Base-by-base conservation (phyloP, 2,113 vertebrate genomes). In the Riparia riparia region DNA sequence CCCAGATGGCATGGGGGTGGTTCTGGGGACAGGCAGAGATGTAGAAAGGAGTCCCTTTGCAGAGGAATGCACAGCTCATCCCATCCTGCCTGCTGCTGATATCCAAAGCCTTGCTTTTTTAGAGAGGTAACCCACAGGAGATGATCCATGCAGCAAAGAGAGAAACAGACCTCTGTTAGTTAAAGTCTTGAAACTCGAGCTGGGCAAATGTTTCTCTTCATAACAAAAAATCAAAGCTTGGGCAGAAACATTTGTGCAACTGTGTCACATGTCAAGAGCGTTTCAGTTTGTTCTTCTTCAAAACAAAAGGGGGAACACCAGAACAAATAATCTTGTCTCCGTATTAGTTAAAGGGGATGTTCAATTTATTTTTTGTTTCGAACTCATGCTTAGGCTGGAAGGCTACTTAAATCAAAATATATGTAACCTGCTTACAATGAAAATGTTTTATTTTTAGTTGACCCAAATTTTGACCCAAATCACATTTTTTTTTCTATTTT, bases 391-490 rank as follows among this genome's bases (percentile, higher is more conserved):
- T 60, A 87, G 25, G 25, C 24, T 76, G 34, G n/a, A 77, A 78
- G 70, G 29, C n/a, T 68, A 64, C 53, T 61, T 76, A 64, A 64
- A 76, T 60, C 6, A 63, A 79, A 95, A 74, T 49, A 61, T 37
- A 68, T 26, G 37, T 60, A 89, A 26, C 18, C 41, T 32, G 6
- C 39, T 74, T 64, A 8, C 42, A 49, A 50, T 37, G 29, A 88
- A 82, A 85, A 39, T 14, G 10, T 61, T 90, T 88, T 80, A 12
- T 76, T 90, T 90, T 92, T 64, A 88, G 37, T 63, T 80, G 74
- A 90, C 81, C 51, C 53, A 90, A 76, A 90, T 96, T 87, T 94
- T 94, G 68, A 94, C 90, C 74, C 45, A 92, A 86, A 92, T 82
- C 9, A 34, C 8, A 9, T 29, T 60, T 77, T 77, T 70, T 42